A percentile compares a stretch with the other conserved stretches of the same genome.
These are phyloP conservation scores for Florisuga fusca DNA, from an alignment of 2,797 vertebrate genomes.

Conservation along the genomic window DNA sequence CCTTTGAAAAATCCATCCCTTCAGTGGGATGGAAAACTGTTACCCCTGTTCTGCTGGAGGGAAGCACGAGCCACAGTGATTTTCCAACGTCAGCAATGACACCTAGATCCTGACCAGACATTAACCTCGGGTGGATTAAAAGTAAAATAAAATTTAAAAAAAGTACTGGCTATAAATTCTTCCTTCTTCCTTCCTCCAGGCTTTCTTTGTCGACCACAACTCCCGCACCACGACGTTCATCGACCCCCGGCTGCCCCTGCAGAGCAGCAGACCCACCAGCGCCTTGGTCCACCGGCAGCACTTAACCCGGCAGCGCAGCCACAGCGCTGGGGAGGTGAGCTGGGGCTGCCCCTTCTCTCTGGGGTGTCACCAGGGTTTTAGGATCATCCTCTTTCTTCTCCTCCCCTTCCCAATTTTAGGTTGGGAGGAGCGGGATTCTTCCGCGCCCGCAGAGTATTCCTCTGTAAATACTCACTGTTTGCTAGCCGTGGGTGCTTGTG, in stretches of 20 bases:
- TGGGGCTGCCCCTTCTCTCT: background rate
- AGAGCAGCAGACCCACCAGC: slow-evolving; percentile 92
- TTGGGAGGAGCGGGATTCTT: background rate
- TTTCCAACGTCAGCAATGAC: background rate
- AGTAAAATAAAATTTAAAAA: too few relatives aligned
- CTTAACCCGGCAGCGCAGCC: slow-evolving; percentile 93
- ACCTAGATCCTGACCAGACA: background rate
- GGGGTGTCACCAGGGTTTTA: fast-evolving
- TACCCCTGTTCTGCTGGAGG: background rate
- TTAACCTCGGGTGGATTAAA: background rate
- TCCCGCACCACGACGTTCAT: slow-evolving; percentile 97
- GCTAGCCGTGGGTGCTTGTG: background rate
- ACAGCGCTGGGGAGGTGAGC: slow-evolving; percentile 96
- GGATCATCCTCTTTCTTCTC: background rate
- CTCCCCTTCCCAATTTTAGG: fast-evolving
- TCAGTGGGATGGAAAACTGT: background rate
- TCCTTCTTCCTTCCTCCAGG: slow-evolving; percentile 70
- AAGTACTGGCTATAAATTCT: background rate
- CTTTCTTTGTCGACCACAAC: slow-evolving; percentile 98
- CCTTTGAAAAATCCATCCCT: background rate
- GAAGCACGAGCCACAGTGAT: background rate
- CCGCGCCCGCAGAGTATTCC: background rate
- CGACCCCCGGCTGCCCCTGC: slow-evolving; percentile 93
- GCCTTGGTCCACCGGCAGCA: slow-evolving; percentile 94
- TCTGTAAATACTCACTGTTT: background rate